Evolutionary conservation across 2,888 invertebrate species (phyloP), one percentile per base, ranked within the genome.

Genomic region (Mythimna ferrago): DNA sequence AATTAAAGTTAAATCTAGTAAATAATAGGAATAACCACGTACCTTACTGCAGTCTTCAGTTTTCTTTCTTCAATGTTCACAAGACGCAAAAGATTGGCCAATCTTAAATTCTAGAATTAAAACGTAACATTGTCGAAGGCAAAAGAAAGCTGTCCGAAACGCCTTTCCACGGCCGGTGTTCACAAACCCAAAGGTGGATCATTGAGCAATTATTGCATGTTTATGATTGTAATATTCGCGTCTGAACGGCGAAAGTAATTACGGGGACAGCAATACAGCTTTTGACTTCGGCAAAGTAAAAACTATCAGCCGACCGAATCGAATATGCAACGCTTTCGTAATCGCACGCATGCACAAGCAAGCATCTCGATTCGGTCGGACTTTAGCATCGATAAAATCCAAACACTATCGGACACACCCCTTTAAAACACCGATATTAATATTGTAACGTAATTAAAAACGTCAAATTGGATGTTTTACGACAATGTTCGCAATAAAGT

Each of bases 331-430:
- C 85, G 85, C 81, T 81, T 82, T 77, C 67, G 77, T 84, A 81
- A 83, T 81, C 78, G 71, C 77, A 82, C 78, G 76, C 77, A 82
- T 53, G 70, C 71, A 66, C 53, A 74, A 83, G 83, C 80, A 84
- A 71, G 79, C 89, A 86, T 87, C 86, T 90, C 89, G 82, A 92
- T 89, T 87, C 87, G 77, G 89, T 82, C 87, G 89, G 89, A 71
- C 89, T 86, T 84, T 87, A 81, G 68, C 78, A 86, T 91, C 91
- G 89, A 91, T 92, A 91, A 90, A 83, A 92, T 88, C 93, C 93
- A 93, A 93, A 94, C 95, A 94, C 95, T 93, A 93, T 94, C 95
- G 94, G 95, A 94, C 93, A 94, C 93, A 92, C 93, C 94, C 92
- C 86, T 91, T 75, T 85, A 85, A 91, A 89, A 88, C 78, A 85